Evolutionary conservation across 2,888 invertebrate genomes (phyloP).

Genomic region (Pollenia angustigena): DNA sequence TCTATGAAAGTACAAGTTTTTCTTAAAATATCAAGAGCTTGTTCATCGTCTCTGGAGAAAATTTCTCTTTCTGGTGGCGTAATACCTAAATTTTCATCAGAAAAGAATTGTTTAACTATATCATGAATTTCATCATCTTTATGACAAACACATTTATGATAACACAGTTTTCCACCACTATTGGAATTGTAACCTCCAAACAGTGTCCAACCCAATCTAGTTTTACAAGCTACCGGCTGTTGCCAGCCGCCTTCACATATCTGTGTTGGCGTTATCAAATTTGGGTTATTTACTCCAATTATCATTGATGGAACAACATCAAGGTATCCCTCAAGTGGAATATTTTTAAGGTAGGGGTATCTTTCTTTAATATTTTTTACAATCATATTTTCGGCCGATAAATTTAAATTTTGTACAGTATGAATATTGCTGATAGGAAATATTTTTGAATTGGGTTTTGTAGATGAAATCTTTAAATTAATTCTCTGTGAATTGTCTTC

Average conservation of each 20-base stretch:
- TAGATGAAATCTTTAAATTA: constrained; percentile 16
- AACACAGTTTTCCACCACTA: constrained; percentile 3
- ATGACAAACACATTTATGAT: constrained; percentile 30
- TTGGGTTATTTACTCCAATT: constrained; percentile 58
- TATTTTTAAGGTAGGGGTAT: constrained; percentile 43
- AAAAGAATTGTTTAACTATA: constrained; percentile 32
- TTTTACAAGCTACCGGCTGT: constrained; percentile 40
- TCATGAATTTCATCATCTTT: constrained; percentile 38
- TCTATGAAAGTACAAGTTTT: constrained; percentile 29
- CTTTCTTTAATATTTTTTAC: constrained; percentile 35
- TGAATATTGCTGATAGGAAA: constrained; percentile 10
- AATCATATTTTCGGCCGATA: constrained; percentile 27
- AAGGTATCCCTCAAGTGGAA: constrained; percentile 33
- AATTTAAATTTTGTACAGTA: constrained; percentile 35
- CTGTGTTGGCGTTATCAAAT: constrained; percentile 32
- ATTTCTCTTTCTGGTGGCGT: neutral
- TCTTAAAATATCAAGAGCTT: constrained; percentile 35
- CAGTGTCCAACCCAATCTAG: constrained; percentile 42
- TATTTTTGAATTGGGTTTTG: constrained; percentile 5
- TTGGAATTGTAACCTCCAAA: constrained; percentile 2
- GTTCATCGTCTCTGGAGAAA: constrained; percentile 38
- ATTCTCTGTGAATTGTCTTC: neutral
- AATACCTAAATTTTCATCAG: constrained; percentile 46
- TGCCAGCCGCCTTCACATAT: constrained; percentile 57
- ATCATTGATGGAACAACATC: constrained; percentile 52